phyloP scores from a whole-genome alignment of 2,797 vertebrate genomes.

The Sebastes hubbsi region DNA sequence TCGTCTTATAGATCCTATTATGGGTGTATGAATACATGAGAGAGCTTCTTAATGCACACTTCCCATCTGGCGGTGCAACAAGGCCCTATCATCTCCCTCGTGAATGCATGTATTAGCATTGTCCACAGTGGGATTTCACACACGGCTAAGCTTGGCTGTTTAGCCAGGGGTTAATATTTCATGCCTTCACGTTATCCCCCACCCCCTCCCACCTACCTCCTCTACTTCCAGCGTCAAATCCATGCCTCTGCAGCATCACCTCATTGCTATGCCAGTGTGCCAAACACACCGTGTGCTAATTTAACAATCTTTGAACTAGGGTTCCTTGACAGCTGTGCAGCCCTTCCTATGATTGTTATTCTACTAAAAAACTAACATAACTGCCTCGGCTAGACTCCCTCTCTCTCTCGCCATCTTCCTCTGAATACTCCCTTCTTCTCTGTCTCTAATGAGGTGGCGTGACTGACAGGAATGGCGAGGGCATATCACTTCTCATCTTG shows the following conservation, averaged over 20 bases:
- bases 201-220: not conserved
- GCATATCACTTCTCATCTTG: slow-evolving; percentile 82
- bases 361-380: slow-evolving; percentile 44
- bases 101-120: slow-evolving; percentile 70
- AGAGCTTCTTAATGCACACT: slow-evolving; percentile 73
- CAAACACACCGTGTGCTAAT: slow-evolving; percentile 53
- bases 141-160: slow-evolving; percentile 65
- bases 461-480: slow-evolving; percentile 77
- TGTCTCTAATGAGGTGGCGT: slow-evolving; percentile 78
- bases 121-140: slow-evolving; percentile 71
- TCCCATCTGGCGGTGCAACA: slow-evolving; percentile 68
- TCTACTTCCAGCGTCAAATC: slow-evolving; percentile 20
- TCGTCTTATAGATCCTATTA: slow-evolving; percentile 74
- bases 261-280: slow-evolving; percentile 28
- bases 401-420: not conserved
- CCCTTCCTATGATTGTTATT: slow-evolving; percentile 44
- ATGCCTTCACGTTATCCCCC: slow-evolving; percentile 56
- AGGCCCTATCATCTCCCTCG: slow-evolving; percentile 63
- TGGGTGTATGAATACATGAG: slow-evolving; percentile 71
- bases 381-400: slow-evolving; percentile 15
- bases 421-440: slow-evolving; percentile 17
- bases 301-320: slow-evolving; percentile 56
- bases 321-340: slow-evolving; percentile 52
- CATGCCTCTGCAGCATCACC: slow-evolving; percentile 22
- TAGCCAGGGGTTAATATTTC: slow-evolving; percentile 76